phyloP scores from a whole-genome alignment of 2,888 invertebrate species.

The Agrochola lychnidis region DNA sequence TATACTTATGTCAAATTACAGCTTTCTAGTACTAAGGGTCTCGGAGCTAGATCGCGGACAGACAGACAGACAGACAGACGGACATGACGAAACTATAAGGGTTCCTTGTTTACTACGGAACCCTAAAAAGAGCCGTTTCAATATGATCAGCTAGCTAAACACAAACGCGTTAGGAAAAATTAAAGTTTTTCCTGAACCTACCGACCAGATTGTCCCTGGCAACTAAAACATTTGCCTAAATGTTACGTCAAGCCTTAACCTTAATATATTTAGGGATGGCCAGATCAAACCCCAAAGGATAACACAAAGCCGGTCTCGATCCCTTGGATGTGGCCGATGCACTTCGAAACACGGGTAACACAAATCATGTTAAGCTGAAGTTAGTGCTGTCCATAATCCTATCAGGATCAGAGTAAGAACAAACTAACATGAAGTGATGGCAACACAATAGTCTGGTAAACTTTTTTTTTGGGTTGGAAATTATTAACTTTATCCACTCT shows the following conservation, averaged over 20 bases:
- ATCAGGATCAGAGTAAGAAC: neutral
- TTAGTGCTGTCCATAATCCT: neutral
- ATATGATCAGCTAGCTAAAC: neutral
- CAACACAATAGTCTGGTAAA: neutral
- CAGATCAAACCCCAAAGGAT: constrained; percentile 1
- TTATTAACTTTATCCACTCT: too few species aligned
- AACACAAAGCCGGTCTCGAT: neutral
- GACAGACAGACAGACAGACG: too few species aligned
- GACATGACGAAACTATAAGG: too few species aligned
- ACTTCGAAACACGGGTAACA: constrained; percentile 4
- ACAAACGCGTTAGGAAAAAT: neutral
- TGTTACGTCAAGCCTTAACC: neutral
- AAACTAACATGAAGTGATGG: neutral
- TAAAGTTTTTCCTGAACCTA: neutral
- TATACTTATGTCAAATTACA: too few species aligned
- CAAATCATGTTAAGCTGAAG: constrained; percentile 19
- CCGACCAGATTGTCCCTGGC: neutral
- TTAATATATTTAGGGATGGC: constrained; percentile 3
- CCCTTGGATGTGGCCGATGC: constrained; percentile 15
- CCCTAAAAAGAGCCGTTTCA: neutral
- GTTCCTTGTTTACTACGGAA: too few species aligned
- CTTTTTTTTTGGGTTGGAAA: neutral
- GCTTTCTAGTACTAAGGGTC: too few species aligned
- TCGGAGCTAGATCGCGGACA: too few species aligned
- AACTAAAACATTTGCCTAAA: neutral